phyloP scores from a whole-genome alignment of 1,140 invertebrate species.

The Lordiphosa mommai region DNA sequence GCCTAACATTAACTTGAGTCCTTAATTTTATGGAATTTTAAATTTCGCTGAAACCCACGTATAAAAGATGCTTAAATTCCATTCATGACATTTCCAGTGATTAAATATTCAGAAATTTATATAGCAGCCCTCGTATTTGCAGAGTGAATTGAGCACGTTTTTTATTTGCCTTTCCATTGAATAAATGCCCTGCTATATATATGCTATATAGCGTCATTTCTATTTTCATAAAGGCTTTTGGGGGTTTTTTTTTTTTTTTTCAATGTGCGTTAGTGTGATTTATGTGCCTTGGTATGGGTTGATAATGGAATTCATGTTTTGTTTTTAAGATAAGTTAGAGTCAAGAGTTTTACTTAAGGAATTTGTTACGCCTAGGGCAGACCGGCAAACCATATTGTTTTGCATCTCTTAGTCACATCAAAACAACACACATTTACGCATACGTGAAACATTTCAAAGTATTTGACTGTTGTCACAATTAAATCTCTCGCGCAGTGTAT shows the following conservation, averaged over 20 bases:
- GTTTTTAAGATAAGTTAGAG: conserved; percentile 24
- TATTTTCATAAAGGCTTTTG: conserved; percentile 64
- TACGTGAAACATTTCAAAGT: conserved; percentile 39
- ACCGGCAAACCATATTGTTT: too few species aligned
- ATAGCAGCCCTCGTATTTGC: conserved; percentile 11
- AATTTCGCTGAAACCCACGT: too few species aligned
- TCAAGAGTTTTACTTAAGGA: conserved; percentile 24
- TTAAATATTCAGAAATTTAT: too few species aligned
- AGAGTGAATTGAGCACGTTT: conserved; percentile 16
- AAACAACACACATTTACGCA: conserved; percentile 23
- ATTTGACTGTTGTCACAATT: conserved; percentile 38
- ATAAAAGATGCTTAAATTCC: too few species aligned
- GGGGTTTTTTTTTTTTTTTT: conserved; percentile 15
- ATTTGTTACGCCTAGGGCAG: too few species aligned
- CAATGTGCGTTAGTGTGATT: conserved; percentile 20
- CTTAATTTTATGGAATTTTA: too few species aligned
- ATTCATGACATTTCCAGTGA: too few species aligned
- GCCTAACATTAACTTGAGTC: too few species aligned
- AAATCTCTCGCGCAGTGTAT: conserved; percentile 67
- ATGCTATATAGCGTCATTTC: conserved; percentile 65
- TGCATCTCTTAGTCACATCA: conserved; percentile 28
- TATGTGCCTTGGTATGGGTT: conserved; percentile 39
- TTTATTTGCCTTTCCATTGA: conserved; percentile 4
- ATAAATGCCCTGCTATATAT: conserved; percentile 6
- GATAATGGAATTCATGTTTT: conserved; percentile 38